phyloP scores from a whole-genome alignment of 2,888 invertebrate species.

The Plebejus melissa region DNA sequence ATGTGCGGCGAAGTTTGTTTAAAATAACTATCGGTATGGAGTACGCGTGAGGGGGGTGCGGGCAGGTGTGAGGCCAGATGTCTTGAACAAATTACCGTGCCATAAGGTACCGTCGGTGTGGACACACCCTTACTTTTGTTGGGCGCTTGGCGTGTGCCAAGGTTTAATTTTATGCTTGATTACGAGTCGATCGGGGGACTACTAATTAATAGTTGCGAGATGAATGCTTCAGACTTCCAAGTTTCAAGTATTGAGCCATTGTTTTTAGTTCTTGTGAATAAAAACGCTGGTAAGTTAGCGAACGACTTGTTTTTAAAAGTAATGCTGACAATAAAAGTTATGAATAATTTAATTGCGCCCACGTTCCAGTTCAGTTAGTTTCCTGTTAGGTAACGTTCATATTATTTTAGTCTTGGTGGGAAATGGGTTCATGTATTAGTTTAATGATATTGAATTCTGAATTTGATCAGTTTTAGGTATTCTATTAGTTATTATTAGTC shows the following conservation, averaged over 20 bases:
- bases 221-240: conserved; percentile 47
- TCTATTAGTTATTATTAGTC: not conserved
- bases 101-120: conserved; percentile 71
- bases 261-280: conserved; percentile 39
- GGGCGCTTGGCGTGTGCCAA: conserved; percentile 73
- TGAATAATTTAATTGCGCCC: conserved; percentile 31
- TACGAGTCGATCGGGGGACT: conserved; percentile 60
- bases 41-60: conserved; percentile 50
- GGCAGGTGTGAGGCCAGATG: conserved; percentile 78
- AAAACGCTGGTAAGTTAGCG: conserved; percentile 33
- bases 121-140: conserved; percentile 70
- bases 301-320: conserved; percentile 32
- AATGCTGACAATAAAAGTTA: conserved; percentile 39
- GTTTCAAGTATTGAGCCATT: conserved; percentile 40
- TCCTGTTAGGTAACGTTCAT: conserved; percentile 24
- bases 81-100: conserved; percentile 76
- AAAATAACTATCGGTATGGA: conserved; percentile 56
- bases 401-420: conserved; percentile 15
- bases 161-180: conserved; percentile 79
- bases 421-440: not conserved
- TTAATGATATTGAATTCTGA: not conserved
- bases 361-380: conserved; percentile 30
- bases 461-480: not conserved
- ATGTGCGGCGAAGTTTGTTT: conserved; percentile 34
- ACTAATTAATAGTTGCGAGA: conserved; percentile 73